Percentiles rank a stretch among this genome's conserved stretches.
Conservation (phyloP, 2,797 vertebrate species). For the Thalassophryne amazonica region DNA sequence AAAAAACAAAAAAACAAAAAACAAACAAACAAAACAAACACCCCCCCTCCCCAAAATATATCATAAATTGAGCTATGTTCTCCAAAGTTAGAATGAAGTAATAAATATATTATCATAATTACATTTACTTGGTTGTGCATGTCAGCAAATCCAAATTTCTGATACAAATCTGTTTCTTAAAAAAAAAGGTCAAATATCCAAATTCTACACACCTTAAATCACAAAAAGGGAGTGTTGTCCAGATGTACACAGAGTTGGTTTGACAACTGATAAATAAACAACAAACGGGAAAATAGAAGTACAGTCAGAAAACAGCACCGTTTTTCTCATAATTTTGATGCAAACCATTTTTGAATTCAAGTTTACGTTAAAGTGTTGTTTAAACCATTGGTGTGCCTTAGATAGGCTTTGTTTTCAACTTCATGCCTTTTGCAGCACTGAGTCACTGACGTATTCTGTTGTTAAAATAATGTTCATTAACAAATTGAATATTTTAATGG, state of each 20-base stretch:
- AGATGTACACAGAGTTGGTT: slow-evolving; percentile 35
- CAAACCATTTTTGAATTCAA: too few species aligned
- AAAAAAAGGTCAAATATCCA: too few species aligned
- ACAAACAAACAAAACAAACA: too few species aligned
- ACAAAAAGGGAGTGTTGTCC: slow-evolving; percentile 36
- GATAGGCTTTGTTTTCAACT: slow-evolving; percentile 7
- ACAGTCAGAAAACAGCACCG: slow-evolving; percentile 83
- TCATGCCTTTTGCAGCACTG: slow-evolving; percentile 2
- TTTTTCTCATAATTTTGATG: slow-evolving; percentile 79
- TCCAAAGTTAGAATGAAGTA: too few species aligned
- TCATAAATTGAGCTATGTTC: too few species aligned
- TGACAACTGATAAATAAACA: slow-evolving; percentile 42
- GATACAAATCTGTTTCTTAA: too few species aligned
- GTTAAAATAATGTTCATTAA: background rate
- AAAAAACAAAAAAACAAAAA: too few species aligned
- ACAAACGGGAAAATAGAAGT: slow-evolving; percentile 14
- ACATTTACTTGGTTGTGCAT: too few species aligned
- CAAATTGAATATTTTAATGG: slow-evolving; percentile 8
- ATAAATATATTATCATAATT: too few species aligned
- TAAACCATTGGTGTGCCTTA: slow-evolving; percentile 1
- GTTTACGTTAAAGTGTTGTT: slow-evolving; percentile 7
- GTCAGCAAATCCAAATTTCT: too few species aligned
- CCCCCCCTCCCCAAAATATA: too few species aligned
- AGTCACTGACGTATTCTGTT: background rate
- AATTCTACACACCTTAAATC: too few species aligned